These are phyloP conservation scores for Salpingus planirostris DNA, from an alignment of 2,888 invertebrate genomes.

Conservation along the genomic window DNA sequence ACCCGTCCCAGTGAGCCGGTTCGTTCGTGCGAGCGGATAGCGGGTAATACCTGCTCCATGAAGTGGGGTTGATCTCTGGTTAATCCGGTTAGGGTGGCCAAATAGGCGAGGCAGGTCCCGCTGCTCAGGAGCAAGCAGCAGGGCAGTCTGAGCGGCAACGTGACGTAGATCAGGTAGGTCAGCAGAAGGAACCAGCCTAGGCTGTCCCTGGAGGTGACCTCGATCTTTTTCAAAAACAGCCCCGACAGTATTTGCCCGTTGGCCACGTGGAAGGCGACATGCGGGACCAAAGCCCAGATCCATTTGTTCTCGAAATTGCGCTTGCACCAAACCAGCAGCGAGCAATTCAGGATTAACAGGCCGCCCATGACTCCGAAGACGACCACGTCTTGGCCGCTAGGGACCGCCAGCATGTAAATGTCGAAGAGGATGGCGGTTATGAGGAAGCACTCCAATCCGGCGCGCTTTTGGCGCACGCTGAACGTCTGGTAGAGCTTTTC, in stretches of 20 bases:
- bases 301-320: slow-evolving; percentile 30
- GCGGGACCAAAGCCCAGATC: slow-evolving; percentile 52
- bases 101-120: slow-evolving; percentile 53
- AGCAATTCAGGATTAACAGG: slow-evolving; percentile 37
- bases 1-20: too few relatives aligned
- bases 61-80: slow-evolving; percentile 46
- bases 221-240: slow-evolving; percentile 51
- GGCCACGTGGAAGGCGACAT: slow-evolving; percentile 56
- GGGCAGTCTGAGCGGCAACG: slow-evolving; percentile 59
- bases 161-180: slow-evolving; percentile 65
- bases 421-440: slow-evolving; percentile 58
- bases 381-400: slow-evolving; percentile 43
- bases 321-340: slow-evolving; percentile 38
- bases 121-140: slow-evolving; percentile 53
- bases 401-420: slow-evolving; percentile 50
- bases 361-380: slow-evolving; percentile 35
- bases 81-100: slow-evolving; percentile 49
- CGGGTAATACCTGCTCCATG: slow-evolving; percentile 46
- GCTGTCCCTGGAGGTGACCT: slow-evolving; percentile 54
- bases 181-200: slow-evolving; percentile 65
- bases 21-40: too few relatives aligned
- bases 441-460: slow-evolving; percentile 61
- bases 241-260: slow-evolving; percentile 53
- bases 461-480: slow-evolving; percentile 61
- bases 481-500: slow-evolving; percentile 65